phyloP scores from a whole-genome alignment of 2,888 invertebrate genomes.

The Polydrusus tereticollis region DNA sequence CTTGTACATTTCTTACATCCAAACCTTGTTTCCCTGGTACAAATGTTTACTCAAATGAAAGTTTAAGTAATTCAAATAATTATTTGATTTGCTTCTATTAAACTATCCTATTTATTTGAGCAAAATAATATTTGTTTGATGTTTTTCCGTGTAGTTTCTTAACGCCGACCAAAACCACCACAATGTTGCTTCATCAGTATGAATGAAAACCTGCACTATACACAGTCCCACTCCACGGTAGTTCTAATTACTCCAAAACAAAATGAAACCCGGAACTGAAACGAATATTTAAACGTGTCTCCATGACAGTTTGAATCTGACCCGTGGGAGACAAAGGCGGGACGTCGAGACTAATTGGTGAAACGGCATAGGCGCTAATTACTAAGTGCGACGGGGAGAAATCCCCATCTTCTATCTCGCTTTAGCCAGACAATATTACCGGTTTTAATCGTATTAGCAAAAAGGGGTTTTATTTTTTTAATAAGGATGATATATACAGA shows the following conservation, averaged over 20 bases:
- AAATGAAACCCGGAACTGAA: not conserved
- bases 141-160: too few species aligned
- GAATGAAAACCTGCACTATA: conserved; percentile 1
- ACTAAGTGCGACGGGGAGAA: conserved; percentile 17
- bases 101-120: too few species aligned
- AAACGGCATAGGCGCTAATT: conserved; percentile 25
- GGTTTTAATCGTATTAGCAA: not conserved
- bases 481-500: too few species aligned
- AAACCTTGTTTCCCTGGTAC: too few species aligned
- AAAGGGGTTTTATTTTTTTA: too few species aligned
- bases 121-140: too few species aligned
- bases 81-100: too few species aligned
- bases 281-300: conserved; percentile 8
- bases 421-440: conserved; percentile 9
- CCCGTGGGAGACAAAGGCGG: conserved; percentile 29
- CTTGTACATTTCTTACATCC: too few species aligned
- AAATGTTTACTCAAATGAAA: too few species aligned
- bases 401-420: conserved; percentile 13
- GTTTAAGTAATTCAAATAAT: too few species aligned
- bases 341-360: conserved; percentile 20
- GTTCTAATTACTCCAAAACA: not conserved
- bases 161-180: not conserved
- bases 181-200: not conserved
- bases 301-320: conserved; percentile 15
- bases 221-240: not conserved